Evolutionary conservation across 2,888 invertebrate species (phyloP).

Genomic region (Xylocampa areola): DNA sequence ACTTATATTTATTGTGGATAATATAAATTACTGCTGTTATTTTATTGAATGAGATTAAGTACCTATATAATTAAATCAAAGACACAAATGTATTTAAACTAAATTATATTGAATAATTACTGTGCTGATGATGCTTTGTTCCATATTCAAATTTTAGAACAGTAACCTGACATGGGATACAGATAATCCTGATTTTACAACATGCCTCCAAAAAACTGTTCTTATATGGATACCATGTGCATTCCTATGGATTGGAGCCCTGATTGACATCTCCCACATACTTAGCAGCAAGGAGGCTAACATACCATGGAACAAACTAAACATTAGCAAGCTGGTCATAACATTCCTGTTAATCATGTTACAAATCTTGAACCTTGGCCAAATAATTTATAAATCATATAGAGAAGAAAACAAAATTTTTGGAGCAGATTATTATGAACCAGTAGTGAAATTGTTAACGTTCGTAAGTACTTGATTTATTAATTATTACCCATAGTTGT

Average conservation of each 20-base stretch:
- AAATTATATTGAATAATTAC: too few relatives aligned
- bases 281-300: slow-evolving; percentile 92
- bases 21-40: too few relatives aligned
- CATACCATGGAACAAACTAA: slow-evolving; percentile 93
- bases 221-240: slow-evolving; percentile 96
- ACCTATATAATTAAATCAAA: too few relatives aligned
- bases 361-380: slow-evolving; percentile 91
- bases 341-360: slow-evolving; percentile 91
- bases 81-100: too few relatives aligned
- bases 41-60: too few relatives aligned
- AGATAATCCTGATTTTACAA: slow-evolving; percentile 94
- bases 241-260: slow-evolving; percentile 93
- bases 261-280: slow-evolving; percentile 93
- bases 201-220: slow-evolving; percentile 97
- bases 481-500: not conserved
- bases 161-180: slow-evolving; percentile 94
- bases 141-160: slow-evolving; percentile 90
- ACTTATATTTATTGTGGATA: too few relatives aligned
- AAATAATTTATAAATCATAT: slow-evolving; percentile 87
- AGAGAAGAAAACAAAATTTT: slow-evolving; percentile 85
- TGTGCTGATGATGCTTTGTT: too few relatives aligned
- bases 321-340: slow-evolving; percentile 91
- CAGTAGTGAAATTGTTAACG: slow-evolving; percentile 92
- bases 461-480: slow-evolving; percentile 92
- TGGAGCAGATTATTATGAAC: slow-evolving; percentile 75